A percentile compares a stretch with the other conserved stretches of the same genome.
Evolutionary conservation across 2,888 invertebrate species (phyloP).

Genomic region (Parelbella ahira): DNA sequence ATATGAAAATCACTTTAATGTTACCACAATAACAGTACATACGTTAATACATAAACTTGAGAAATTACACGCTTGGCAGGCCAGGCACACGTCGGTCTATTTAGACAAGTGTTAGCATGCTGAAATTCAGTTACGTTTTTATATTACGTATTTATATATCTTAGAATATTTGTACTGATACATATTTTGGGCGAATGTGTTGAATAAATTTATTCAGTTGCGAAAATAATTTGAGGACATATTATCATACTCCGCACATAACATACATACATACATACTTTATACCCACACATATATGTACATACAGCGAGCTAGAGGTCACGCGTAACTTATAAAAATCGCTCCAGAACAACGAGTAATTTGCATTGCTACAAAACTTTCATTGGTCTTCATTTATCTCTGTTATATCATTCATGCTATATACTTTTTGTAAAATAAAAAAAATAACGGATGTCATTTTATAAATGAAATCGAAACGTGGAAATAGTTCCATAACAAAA

Average conservation of each 20-base stretch:
- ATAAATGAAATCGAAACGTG: too few relatives aligned
- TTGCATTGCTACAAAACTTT: too few relatives aligned
- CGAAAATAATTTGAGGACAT: conserved; percentile 35
- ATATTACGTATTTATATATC: conserved; percentile 37
- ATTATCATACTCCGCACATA: conserved; percentile 2
- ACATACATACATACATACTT: conserved; percentile 1
- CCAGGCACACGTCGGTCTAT: conserved; percentile 60
- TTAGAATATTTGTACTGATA: conserved; percentile 41
- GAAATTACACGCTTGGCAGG: conserved; percentile 33
- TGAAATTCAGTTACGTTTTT: conserved; percentile 43
- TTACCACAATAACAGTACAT: conserved; percentile 14
- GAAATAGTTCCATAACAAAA: too few relatives aligned
- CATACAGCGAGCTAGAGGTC: conserved; percentile 7
- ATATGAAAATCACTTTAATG: conserved; percentile 2
- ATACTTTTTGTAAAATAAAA: too few relatives aligned
- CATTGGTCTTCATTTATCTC: too few relatives aligned
- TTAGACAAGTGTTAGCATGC: conserved; percentile 55
- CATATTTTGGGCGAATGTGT: conserved; percentile 52
- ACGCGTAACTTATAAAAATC: conserved; percentile 8
- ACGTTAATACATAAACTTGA: conserved; percentile 13
- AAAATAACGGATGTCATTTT: background rate
- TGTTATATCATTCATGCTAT: too few relatives aligned
- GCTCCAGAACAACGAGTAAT: background rate
- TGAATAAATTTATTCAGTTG: conserved; percentile 60
- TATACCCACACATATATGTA: too few relatives aligned